Evolutionary conservation across 2,888 invertebrate genomes (phyloP).

Genomic region (Automeris io): DNA sequence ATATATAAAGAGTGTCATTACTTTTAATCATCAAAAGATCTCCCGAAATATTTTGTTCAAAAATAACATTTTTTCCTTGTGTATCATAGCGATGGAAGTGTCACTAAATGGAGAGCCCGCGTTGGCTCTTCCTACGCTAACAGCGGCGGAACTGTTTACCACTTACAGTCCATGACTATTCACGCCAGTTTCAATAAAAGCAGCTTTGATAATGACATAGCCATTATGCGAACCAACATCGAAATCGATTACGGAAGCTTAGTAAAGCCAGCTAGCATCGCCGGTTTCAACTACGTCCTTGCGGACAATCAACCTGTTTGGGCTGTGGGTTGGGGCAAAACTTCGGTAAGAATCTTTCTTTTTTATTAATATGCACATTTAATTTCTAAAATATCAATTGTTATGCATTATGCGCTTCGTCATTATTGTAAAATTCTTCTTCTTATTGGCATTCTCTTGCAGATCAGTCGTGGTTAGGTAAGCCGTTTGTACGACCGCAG

Average conservation of each 20-base stretch:
- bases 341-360: conserved; percentile 25
- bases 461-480: too few relatives aligned
- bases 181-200: conserved; percentile 23
- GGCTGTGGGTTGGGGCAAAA: conserved; percentile 51
- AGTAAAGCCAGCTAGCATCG: conserved; percentile 20
- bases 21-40: too few relatives aligned
- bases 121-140: conserved; percentile 1
- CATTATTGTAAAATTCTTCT: too few relatives aligned
- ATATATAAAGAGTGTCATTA: not conserved
- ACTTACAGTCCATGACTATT: conserved; percentile 12
- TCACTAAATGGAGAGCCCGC: not conserved
- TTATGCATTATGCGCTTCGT: too few relatives aligned
- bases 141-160: conserved; percentile 26
- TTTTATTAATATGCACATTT: not conserved
- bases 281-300: conserved; percentile 23
- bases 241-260: not conserved
- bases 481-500: too few relatives aligned
- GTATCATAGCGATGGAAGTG: not conserved
- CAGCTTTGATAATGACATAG: conserved; percentile 2
- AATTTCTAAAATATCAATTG: too few relatives aligned
- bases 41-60: too few relatives aligned
- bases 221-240: not conserved
- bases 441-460: too few relatives aligned
- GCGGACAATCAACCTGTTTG: conserved; percentile 27
- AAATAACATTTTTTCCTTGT: too few relatives aligned